Base-by-base conservation (phyloP, 23 tunicate species). In the Botrylloides violaceus region DNA sequence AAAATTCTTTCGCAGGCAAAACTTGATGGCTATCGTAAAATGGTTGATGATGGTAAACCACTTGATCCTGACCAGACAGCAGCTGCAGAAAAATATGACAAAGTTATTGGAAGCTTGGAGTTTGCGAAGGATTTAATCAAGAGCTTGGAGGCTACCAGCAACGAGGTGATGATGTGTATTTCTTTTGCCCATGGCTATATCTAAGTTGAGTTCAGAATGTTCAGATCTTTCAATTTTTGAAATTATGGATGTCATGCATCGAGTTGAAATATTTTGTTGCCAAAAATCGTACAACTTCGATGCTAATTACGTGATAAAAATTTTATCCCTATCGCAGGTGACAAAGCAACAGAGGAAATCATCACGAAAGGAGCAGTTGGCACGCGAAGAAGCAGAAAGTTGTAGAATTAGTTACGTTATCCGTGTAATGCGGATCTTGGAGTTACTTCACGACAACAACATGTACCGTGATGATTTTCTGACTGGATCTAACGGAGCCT, bases 101-200 rank as follows among this genome's bases (percentile, higher is more conserved):
- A 87, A 64, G 95, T 87, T 1, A 34, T 76, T 21, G 95, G 95
- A 47, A 85, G 94, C 39, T 38, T 79, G 9, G 73, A 72, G n/a
- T 79, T 85, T 33, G 94, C 94, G 5, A 72, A 79, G 49, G 94
- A 85, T 30, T 43, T 85, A 32, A 32, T 29, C 27, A 77, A 77
- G 30, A 3, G 30, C 31, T 75, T 82, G 32, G 64, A 71, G 34
- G 53, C 56, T 23, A 24, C 80, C 22, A 59, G 37, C 2, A 33
- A 12, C 7, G 87, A 82, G 72, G 87, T 82, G 39, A 4, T 4
- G 9, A 18, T 59, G 64, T 26, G 30, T 22, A n/a, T n/a, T n/a
- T n/a, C n/a, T n/a, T n/a, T n/a, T n/a, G n/a, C n/a, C n/a, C n/a
- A n/a, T n/a, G n/a, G n/a, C n/a, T n/a, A n/a, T n/a, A n/a, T n/a